These are phyloP conservation scores for Sipha maydis DNA, from an alignment of 2,888 invertebrate species.

Conservation along the genomic window DNA sequence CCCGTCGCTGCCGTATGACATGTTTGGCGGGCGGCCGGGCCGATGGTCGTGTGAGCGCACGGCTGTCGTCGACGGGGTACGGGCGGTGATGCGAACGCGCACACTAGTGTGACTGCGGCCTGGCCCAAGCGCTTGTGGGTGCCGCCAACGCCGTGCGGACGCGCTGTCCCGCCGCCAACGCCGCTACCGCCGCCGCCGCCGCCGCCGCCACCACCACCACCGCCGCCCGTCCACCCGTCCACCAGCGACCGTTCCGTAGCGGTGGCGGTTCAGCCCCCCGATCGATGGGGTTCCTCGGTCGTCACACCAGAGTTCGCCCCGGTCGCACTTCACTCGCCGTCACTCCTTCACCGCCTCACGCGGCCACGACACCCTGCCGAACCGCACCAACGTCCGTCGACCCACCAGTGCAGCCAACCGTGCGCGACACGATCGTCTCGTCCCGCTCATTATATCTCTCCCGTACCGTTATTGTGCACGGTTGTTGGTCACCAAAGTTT, in stretches of 20 bases:
- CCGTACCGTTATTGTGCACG: too few relatives aligned
- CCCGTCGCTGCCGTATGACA: slow-evolving; percentile 42
- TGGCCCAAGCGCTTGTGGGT: slow-evolving; percentile 33
- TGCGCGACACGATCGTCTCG: too few relatives aligned
- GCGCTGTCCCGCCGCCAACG: background rate
- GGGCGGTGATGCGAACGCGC: slow-evolving; percentile 34
- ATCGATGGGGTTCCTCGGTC: slow-evolving; percentile 56
- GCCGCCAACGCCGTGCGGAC: slow-evolving; percentile 38
- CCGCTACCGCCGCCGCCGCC: too few relatives aligned
- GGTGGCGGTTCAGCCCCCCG: slow-evolving; percentile 43
- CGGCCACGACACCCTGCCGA: too few relatives aligned
- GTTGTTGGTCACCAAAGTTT: too few relatives aligned
- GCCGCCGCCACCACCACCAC: too few relatives aligned
- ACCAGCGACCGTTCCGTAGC: background rate
- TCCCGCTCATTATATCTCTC: too few relatives aligned
- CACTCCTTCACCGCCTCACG: too few relatives aligned
- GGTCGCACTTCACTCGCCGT: background rate
- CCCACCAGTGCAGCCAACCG: too few relatives aligned
- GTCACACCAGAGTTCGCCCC: slow-evolving; percentile 48
- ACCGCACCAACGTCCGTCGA: too few relatives aligned
- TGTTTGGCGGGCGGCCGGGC: slow-evolving; percentile 35
- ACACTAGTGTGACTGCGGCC: slow-evolving; percentile 36
- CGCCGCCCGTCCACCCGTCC: background rate
- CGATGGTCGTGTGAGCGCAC: slow-evolving; percentile 24
- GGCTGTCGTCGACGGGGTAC: background rate